Evolutionary conservation across 92 coral and sea anemone species (phyloP), one percentile per base, ranked within the genome.

Genomic region (Blastomussa wellsi): DNA sequence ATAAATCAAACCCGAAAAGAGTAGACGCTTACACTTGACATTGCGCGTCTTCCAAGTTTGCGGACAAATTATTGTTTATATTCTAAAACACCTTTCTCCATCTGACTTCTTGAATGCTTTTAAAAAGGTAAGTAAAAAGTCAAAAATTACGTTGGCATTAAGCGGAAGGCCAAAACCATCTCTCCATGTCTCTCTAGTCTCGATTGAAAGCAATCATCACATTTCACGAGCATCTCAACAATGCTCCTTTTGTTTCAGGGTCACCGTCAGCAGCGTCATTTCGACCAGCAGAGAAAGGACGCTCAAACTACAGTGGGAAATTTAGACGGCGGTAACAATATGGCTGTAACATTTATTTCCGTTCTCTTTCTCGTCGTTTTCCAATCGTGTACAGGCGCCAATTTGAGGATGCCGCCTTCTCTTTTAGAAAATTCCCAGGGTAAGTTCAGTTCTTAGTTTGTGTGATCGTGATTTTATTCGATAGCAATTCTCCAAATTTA

Each of bases 171-270:
- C 49, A 44, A 44, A 8, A 44, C 49, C 24, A 6, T 70, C 37
- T 35, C 75, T 70, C 26, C 33, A 33, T 38, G 17, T 70, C 37
- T 35, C 75, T 70, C 26, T 67, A 33, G 28, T 57, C 29, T 57
- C 41, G 72, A 32, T 14, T 4, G 2, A 0, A 6, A 69, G n/a
- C n/a, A n/a, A n/a, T 20, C 44, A 36, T 69, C 26, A 22, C 35
- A 36, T 37, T 70, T 38, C 74, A 69, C 12, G 35, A 29, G 44
- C 44, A 19, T 33, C 41, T 19, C 26, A 24, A 70, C 48, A 70
- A 33, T 39, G 75, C 48, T 8, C 37, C 75, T 70, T 20, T 70
- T 70, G 75, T 70, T 36, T 70, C 48, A 70, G 75, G 75, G 80
- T 15, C 77, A 39, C 5, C 48, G 57, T 26, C 44, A 2, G 24